These are phyloP conservation scores for Siniperca scherzeri DNA, from an alignment of 2,797 vertebrate genomes.

Conservation along the genomic window DNA sequence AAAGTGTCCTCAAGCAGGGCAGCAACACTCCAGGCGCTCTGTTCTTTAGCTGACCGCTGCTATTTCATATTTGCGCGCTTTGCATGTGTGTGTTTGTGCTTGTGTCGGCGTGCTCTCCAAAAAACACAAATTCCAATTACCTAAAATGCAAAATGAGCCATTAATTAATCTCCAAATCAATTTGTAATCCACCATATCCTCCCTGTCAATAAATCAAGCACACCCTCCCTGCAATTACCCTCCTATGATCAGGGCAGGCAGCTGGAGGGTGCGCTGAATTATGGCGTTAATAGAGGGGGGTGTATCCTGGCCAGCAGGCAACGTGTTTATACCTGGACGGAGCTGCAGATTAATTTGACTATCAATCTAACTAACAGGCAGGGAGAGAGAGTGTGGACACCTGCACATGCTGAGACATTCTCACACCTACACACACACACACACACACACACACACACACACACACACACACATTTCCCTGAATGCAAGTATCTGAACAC, in stretches of 20 bases:
- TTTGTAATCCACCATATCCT: slow-evolving; percentile 59
- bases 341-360: slow-evolving; percentile 78
- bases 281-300: slow-evolving; percentile 75
- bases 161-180: slow-evolving; percentile 73
- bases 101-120: neutral
- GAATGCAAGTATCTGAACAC: neutral
- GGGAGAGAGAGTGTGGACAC: slow-evolving; percentile 30
- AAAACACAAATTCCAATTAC: slow-evolving; percentile 58
- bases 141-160: slow-evolving; percentile 57
- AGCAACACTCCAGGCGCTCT: neutral
- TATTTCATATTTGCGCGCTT: slow-evolving; percentile 3
- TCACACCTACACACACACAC: slow-evolving; percentile 10
- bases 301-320: slow-evolving; percentile 76
- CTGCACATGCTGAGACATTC: slow-evolving; percentile 27
- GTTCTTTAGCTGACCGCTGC: slow-evolving; percentile 42
- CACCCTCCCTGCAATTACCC: slow-evolving; percentile 76
- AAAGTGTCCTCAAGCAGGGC: slow-evolving; percentile 39
- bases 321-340: slow-evolving; percentile 78
- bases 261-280: slow-evolving; percentile 77
- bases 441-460: slow-evolving; percentile 22
- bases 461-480: neutral
- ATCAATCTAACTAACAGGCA: slow-evolving; percentile 78
- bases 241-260: slow-evolving; percentile 72
- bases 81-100: neutral
- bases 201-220: slow-evolving; percentile 72